A percentile compares a stretch with the other conserved stretches of the same genome.
Conservation (phyloP, 2,888 invertebrate genomes). For the Mesochorus sp. region DNA sequence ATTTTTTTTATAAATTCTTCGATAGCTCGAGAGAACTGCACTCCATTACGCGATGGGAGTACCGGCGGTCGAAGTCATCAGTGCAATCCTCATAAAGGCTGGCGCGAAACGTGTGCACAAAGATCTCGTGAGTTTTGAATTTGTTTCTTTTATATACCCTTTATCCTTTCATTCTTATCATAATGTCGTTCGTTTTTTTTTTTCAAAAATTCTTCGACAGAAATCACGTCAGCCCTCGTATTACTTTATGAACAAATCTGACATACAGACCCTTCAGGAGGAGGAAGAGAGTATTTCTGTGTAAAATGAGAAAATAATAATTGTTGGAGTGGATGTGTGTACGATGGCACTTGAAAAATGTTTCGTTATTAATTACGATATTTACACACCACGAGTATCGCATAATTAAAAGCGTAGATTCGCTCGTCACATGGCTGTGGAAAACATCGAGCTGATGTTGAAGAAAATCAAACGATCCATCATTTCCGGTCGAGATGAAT, state of each 20-base stretch:
- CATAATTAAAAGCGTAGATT: too few species aligned
- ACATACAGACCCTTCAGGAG: conserved; percentile 91
- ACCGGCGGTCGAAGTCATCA: conserved; percentile 91
- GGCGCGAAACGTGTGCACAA: conserved; percentile 93
- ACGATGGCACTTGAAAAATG: neutral
- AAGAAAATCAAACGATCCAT: neutral
- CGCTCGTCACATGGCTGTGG: neutral
- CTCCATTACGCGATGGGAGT: conserved; percentile 96
- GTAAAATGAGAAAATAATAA: conserved; percentile 54
- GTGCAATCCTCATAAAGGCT: conserved; percentile 90
- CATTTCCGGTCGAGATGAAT: too few species aligned
- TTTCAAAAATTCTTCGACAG: conserved; percentile 66
- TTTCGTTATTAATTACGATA: conserved; percentile 18
- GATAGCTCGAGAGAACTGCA: conserved; percentile 93
- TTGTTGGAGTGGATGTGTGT: neutral
- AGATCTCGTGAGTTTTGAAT: conserved; percentile 86
- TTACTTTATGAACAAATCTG: conserved; percentile 96
- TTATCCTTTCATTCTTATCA: neutral
- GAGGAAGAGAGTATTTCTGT: conserved; percentile 89
- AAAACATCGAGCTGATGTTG: conserved; percentile 39
- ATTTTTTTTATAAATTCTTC: conserved; percentile 15
- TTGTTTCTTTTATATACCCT: neutral
- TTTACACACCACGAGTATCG: conserved; percentile 17
- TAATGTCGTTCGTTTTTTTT: neutral
- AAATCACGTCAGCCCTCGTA: conserved; percentile 95